phyloP scores from a whole-genome alignment of 2,113 vertebrate genomes.

The Laticauda laticaudata region DNA sequence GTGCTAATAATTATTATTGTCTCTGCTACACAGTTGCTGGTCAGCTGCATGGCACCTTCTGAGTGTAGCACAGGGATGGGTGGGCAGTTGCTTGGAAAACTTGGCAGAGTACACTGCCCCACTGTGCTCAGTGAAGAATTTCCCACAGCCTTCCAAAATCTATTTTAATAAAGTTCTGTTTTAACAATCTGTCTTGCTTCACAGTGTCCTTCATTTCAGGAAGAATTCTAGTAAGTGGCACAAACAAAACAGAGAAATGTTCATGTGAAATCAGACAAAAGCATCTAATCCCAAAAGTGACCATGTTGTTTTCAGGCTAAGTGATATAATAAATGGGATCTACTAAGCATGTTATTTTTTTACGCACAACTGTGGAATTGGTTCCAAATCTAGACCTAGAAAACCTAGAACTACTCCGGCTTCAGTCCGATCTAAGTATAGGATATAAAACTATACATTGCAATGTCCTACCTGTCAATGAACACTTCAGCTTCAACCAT shows the following conservation, averaged over 20 bases:
- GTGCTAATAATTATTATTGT: neutral
- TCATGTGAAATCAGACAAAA: neutral
- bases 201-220: neutral
- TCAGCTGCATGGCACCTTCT: neutral
- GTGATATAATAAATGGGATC: neutral
- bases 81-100: neutral
- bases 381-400: neutral
- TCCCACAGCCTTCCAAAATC: neutral
- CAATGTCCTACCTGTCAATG: no score
- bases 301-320: no score
- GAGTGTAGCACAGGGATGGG: neutral
- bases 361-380: neutral
- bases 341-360: neutral
- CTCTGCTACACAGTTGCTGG: neutral
- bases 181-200: neutral
- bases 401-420: no score
- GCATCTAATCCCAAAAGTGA: neutral
- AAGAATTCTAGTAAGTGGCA: neutral
- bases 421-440: no score
- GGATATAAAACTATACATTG: no score
- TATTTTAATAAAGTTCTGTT: constrained; percentile 17
- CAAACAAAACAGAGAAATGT: no score
- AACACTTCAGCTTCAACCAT: no score
- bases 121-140: neutral
- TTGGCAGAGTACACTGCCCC: neutral